A percentile compares a stretch with the other conserved stretches of the same genome.
phyloP scores from a whole-genome alignment of 2,113 vertebrate species.

The Tragulus kanchil region DNA sequence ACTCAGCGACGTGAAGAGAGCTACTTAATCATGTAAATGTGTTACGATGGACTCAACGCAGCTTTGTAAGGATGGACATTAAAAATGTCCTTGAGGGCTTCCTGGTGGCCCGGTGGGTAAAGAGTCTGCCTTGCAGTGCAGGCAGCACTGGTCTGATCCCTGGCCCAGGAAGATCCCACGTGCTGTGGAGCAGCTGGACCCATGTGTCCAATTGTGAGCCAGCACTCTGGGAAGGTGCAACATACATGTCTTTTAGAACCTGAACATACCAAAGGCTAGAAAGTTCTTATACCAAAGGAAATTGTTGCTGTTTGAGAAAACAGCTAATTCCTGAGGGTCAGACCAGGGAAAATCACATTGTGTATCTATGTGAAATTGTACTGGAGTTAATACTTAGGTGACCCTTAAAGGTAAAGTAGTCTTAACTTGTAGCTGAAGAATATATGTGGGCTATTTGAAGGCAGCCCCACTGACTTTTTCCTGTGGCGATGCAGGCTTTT shows the following conservation, averaged over 20 bases:
- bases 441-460: background rate
- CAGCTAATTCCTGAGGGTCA: background rate
- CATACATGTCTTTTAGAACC: background rate
- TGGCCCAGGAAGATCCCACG: too few species aligned
- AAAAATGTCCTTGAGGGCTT: background rate
- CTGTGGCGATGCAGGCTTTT: background rate
- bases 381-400: background rate
- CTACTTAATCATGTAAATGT: background rate
- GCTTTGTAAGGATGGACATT: background rate
- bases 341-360: background rate
- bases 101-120: too few species aligned
- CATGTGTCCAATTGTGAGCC: too few species aligned
- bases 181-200: too few species aligned
- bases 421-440: background rate
- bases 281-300: conserved; percentile 6
- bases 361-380: conserved; percentile 18
- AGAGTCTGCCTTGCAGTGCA: too few species aligned
- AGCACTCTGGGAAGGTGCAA: background rate
- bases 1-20: background rate
- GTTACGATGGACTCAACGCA: background rate
- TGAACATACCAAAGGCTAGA: background rate
- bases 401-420: background rate
- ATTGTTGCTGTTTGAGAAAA: conserved; percentile 25
- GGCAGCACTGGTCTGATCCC: too few species aligned
- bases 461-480: background rate